Evolutionary conservation across 2,888 invertebrate genomes (phyloP).

Genomic region (Hoplodrina blanda): DNA sequence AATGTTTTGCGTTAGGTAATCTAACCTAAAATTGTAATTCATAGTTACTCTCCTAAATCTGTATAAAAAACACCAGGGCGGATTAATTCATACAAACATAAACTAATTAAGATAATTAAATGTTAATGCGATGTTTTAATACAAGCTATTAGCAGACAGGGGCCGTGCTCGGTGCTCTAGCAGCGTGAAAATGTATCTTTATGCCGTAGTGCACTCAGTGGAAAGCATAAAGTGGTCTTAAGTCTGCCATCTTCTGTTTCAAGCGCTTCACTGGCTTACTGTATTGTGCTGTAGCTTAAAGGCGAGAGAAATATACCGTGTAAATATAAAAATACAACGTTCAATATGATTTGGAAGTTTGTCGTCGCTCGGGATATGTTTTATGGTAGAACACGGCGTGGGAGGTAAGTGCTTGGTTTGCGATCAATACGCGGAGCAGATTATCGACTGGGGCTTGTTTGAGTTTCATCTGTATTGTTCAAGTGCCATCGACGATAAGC

Average conservation of each 20-base stretch:
- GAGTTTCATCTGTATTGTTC: conserved; percentile 60
- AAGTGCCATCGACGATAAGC: conserved; percentile 57
- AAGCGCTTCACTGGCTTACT: conserved; percentile 72
- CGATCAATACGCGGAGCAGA: conserved; percentile 46
- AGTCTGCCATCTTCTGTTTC: conserved; percentile 73
- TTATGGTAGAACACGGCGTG: conserved; percentile 33
- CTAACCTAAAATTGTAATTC: neutral
- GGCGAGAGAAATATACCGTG: conserved; percentile 57
- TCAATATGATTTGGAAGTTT: conserved; percentile 56
- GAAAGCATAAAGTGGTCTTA: conserved; percentile 78
- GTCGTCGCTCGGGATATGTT: conserved; percentile 41
- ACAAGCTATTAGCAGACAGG: conserved; percentile 37
- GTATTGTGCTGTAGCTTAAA: conserved; percentile 66
- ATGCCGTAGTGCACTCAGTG: conserved; percentile 78
- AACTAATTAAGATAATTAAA: conserved; percentile 38
- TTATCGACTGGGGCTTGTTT: conserved; percentile 50
- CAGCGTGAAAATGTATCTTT: conserved; percentile 74
- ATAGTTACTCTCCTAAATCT: neutral
- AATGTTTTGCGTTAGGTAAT: neutral
- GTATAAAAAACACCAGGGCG: neutral
- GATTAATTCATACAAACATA: conserved; percentile 25
- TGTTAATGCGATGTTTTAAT: conserved; percentile 43
- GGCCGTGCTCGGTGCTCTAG: conserved; percentile 49
- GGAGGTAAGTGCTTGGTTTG: conserved; percentile 52
- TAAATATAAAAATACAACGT: conserved; percentile 49